Conservation (phyloP, 1,140 invertebrate genomes). For the Tetragnatha versicolor region DNA sequence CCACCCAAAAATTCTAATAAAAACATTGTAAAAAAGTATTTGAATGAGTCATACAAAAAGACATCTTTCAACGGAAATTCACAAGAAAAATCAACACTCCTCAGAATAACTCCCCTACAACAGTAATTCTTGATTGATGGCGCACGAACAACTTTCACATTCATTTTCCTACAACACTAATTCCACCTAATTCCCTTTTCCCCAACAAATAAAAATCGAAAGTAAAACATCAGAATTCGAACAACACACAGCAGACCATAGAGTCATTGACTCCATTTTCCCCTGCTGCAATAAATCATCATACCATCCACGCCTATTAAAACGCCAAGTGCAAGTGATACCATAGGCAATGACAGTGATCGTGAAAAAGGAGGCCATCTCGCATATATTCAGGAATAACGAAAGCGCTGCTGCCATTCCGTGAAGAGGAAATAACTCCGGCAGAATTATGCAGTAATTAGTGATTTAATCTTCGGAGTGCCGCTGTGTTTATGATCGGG, state of each 20-base stretch:
- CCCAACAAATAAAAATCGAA: not conserved
- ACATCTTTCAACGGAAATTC: too few relatives aligned
- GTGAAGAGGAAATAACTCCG: not conserved
- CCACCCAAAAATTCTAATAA: too few relatives aligned
- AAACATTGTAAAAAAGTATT: too few relatives aligned
- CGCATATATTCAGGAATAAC: not conserved
- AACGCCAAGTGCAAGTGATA: constrained; percentile 16
- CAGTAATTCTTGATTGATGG: too few relatives aligned
- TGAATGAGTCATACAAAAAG: too few relatives aligned
- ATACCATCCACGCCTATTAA: constrained; percentile 1
- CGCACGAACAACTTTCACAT: too few relatives aligned
- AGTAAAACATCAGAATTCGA: not conserved
- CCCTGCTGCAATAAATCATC: not conserved
- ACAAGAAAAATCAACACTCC: too few relatives aligned
- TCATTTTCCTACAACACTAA: not conserved
- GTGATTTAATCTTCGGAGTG: not conserved
- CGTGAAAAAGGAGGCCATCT: constrained; percentile 21
- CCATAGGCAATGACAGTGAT: not conserved
- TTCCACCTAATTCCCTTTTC: not conserved
- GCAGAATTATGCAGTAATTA: not conserved
- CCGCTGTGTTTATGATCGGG: not conserved
- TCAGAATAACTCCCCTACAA: too few relatives aligned
- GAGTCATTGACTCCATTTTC: constrained; percentile 1
- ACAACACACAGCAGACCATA: not conserved
- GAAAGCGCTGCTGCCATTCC: not conserved